These are phyloP conservation scores for Buceros bicornis DNA, from an alignment of 2,797 vertebrate genomes.

Conservation along the genomic window DNA sequence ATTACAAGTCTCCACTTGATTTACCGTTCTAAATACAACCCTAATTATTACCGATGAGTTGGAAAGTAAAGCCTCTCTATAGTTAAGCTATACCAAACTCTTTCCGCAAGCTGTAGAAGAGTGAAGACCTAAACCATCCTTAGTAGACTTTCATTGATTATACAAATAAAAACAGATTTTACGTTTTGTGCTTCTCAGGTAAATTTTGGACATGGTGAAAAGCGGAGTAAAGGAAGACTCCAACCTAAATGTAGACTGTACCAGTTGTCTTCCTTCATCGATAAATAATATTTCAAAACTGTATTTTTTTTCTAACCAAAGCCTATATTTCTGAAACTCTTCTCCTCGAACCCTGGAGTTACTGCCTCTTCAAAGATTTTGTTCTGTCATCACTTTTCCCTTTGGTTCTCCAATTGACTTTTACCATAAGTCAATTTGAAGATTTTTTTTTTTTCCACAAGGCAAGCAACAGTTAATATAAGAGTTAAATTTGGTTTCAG, in stretches of 20 bases:
- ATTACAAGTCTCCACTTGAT: background rate
- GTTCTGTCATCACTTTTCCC: background rate
- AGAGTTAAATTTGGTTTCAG: background rate
- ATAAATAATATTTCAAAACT: background rate
- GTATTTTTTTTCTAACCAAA: background rate
- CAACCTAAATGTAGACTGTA: background rate
- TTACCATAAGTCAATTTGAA: background rate
- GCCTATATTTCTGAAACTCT: background rate
- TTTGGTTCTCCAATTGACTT: background rate
- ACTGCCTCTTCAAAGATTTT: background rate
- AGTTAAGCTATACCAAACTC: background rate
- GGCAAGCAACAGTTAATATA: background rate
- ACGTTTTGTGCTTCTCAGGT: background rate
- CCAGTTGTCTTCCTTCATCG: background rate
- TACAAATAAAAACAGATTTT: background rate
- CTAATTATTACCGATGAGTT: background rate
- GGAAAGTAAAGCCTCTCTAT: background rate
- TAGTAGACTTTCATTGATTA: background rate
- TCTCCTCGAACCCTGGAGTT: background rate
- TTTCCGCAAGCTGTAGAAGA: background rate
- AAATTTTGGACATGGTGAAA: background rate
- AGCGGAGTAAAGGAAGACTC: background rate
- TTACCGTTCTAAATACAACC: background rate
- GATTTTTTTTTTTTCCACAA: background rate
- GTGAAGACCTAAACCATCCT: background rate